Conservation (phyloP, 2,797 vertebrate genomes). For the Micrastur ruficollis region DNA sequence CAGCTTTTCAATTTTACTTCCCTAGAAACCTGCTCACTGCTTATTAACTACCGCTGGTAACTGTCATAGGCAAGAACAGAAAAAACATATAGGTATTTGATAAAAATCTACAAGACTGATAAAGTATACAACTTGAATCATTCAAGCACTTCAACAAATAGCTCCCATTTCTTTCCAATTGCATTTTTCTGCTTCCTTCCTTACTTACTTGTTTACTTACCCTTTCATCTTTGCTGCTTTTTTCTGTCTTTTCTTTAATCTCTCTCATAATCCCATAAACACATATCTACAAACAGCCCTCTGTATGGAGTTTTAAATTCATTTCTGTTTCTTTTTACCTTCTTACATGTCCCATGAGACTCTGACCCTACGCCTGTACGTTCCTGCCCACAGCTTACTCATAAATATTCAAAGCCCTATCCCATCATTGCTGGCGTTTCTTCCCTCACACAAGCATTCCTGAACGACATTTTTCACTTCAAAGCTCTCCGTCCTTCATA, state of each 20-base stretch:
- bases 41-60: background rate
- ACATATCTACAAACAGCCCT: background rate
- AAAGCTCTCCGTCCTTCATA: background rate
- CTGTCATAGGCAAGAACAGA: background rate
- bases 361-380: background rate
- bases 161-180: background rate
- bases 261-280: background rate
- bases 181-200: background rate
- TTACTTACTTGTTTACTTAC: background rate
- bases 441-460: background rate
- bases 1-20: background rate
- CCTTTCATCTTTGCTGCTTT: background rate
- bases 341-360: background rate
- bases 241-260: background rate
- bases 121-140: background rate
- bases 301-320: background rate
- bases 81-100: background rate
- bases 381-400: background rate
- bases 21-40: background rate
- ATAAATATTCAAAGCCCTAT: slow-evolving; percentile 31
- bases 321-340: background rate
- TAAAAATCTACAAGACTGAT: background rate
- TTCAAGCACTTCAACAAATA: background rate
- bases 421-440: background rate
- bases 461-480: background rate